phyloP scores from a whole-genome alignment of 2,888 invertebrate genomes.

The Oligia fasciuncula region DNA sequence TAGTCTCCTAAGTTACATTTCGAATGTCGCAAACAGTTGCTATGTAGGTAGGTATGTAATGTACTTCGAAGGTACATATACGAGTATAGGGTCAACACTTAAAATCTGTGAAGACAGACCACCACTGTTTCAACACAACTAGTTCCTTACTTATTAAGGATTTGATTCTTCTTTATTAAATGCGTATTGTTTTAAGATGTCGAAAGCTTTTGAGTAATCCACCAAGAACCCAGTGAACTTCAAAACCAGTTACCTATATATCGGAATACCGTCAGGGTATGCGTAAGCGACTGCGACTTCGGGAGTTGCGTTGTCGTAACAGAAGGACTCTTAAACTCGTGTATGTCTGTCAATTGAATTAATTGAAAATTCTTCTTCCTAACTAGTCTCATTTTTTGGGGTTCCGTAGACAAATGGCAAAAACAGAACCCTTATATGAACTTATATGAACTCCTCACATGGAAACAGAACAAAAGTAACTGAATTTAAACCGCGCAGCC shows the following conservation, averaged over 20 bases:
- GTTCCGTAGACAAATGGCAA: background rate
- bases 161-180: background rate
- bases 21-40: background rate
- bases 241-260: slow-evolving; percentile 28
- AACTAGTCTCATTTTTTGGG: background rate
- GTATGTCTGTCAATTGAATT: background rate
- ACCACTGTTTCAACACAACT: too few species aligned
- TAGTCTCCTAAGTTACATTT: background rate
- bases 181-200: background rate
- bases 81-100: background rate
- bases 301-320: background rate
- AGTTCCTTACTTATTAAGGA: background rate
- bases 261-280: background rate
- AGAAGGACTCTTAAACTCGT: background rate
- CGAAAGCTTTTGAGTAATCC: slow-evolving; percentile 1
- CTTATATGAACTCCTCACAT: too few species aligned
- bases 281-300: slow-evolving; percentile 4
- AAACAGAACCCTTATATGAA: background rate
- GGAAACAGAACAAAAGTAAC: background rate
- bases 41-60: background rate
- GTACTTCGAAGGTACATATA: background rate
- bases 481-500: background rate
- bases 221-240: slow-evolving; percentile 12
- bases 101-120: background rate
- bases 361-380: background rate